Conservation (phyloP, 2,797 vertebrate species). For the Myotis findleyi region DNA sequence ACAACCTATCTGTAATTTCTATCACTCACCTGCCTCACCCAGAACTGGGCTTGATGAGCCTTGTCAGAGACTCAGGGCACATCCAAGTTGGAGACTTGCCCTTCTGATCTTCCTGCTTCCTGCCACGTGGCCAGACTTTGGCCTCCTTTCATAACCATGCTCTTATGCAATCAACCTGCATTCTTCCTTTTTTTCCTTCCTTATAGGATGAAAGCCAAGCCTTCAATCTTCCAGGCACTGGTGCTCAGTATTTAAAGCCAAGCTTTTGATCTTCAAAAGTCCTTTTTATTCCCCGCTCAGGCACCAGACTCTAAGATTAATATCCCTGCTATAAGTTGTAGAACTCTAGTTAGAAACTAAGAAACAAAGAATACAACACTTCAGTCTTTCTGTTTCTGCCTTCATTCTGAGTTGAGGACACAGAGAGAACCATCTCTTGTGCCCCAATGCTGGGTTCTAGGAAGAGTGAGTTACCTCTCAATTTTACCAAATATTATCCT, state of each 20-base stretch:
- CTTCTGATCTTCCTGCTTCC: not conserved
- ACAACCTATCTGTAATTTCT: not conserved
- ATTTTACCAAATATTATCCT: not conserved
- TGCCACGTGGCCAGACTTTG: constrained; percentile 15
- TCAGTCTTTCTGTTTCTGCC: not conserved
- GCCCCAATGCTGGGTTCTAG: not conserved
- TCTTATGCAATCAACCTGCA: not conserved
- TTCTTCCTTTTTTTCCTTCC: constrained; percentile 11
- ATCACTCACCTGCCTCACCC: not conserved
- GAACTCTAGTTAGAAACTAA: constrained; percentile 3
- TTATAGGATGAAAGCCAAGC: not conserved
- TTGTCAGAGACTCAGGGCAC: not conserved
- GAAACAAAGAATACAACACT: not conserved
- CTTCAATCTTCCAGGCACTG: constrained; percentile 21
- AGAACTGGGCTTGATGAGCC: not conserved
- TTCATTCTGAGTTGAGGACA: not conserved
- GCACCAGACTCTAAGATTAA: not conserved
- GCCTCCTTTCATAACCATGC: not conserved
- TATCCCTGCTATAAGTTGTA: constrained; percentile 1
- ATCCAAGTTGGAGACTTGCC: not conserved
- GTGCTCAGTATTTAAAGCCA: constrained; percentile 34
- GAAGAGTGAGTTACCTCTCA: not conserved
- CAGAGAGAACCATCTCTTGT: not conserved
- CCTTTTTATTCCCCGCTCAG: not conserved
- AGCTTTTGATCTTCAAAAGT: constrained; percentile 52